Percentiles rank a stretch among this genome's conserved stretches.
Conservation (phyloP, 2,888 invertebrate species). For the Congeria kusceri region DNA sequence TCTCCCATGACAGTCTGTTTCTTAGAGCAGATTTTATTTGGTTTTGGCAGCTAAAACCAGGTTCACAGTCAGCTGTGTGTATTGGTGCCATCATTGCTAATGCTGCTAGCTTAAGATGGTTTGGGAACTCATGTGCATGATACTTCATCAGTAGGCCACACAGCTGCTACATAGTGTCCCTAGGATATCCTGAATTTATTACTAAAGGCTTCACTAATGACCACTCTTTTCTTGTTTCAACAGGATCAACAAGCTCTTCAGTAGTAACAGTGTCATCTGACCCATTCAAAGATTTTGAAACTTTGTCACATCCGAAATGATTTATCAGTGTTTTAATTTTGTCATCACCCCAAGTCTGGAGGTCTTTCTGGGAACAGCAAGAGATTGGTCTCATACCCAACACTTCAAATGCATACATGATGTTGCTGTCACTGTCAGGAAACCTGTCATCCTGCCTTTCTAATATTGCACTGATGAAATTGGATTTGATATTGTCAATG, state of each 20-base stretch:
- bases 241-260: constrained; percentile 10
- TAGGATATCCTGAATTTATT: constrained; percentile 17
- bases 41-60: constrained; percentile 30
- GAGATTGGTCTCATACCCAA: constrained; percentile 33
- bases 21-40: constrained; percentile 1
- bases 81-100: constrained; percentile 14
- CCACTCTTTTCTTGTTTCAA: constrained; percentile 32
- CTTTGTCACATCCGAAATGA: constrained; percentile 20
- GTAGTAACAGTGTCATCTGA: constrained; percentile 1
- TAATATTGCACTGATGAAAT: constrained; percentile 25
- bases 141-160: constrained; percentile 7
- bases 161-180: not conserved
- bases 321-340: constrained; percentile 7
- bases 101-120: constrained; percentile 10
- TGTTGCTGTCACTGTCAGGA: constrained; percentile 37
- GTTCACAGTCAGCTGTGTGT: constrained; percentile 20
- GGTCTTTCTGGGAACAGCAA: constrained; percentile 11
- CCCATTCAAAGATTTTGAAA: not conserved
- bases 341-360: constrained; percentile 21
- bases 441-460: constrained; percentile 30
- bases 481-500: constrained; percentile 27
- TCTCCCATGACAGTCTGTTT: constrained; percentile 31
- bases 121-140: constrained; percentile 15
- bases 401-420: constrained; percentile 25
- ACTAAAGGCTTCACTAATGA: not conserved